Conservation (phyloP, 2,113 vertebrate genomes). For the Phalacrocorax carbo region DNA sequence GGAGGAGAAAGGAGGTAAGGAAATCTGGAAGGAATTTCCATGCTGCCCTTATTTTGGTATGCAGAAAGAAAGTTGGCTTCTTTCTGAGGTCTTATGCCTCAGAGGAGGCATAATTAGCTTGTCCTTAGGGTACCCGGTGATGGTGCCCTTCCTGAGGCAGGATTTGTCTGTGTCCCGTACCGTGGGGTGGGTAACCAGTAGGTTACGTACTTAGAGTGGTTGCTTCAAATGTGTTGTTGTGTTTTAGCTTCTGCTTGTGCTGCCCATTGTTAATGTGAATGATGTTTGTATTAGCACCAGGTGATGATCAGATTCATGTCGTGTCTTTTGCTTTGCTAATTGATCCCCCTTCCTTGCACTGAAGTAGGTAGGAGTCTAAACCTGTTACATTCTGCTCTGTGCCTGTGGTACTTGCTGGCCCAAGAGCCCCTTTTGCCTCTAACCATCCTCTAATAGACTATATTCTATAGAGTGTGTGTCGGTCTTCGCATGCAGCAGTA, state of each 20-base stretch:
- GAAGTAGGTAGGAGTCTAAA: not conserved
- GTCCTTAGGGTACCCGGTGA: too few relatives aligned
- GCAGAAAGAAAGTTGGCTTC: not conserved
- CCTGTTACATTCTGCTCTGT: not conserved
- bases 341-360: not conserved
- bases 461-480: not conserved
- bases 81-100: not conserved
- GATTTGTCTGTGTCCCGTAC: accelerated
- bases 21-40: accelerated
- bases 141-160: not conserved
- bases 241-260: not conserved
- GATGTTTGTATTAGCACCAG: not conserved
- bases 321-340: not conserved
- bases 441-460: too few relatives aligned
- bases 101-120: not conserved
- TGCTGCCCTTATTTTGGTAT: not conserved
- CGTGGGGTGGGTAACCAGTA: too few relatives aligned
- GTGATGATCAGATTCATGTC: accelerated
- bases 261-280: not conserved
- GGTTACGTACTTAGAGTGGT: accelerated
- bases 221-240: not conserved
- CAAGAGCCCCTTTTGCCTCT: not conserved
- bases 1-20: not conserved
- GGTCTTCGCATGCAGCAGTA: not conserved
- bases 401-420: not conserved